These are phyloP conservation scores for Clarias laeviceps DNA, from an alignment of 2,797 vertebrate species.

Conservation along the genomic window DNA sequence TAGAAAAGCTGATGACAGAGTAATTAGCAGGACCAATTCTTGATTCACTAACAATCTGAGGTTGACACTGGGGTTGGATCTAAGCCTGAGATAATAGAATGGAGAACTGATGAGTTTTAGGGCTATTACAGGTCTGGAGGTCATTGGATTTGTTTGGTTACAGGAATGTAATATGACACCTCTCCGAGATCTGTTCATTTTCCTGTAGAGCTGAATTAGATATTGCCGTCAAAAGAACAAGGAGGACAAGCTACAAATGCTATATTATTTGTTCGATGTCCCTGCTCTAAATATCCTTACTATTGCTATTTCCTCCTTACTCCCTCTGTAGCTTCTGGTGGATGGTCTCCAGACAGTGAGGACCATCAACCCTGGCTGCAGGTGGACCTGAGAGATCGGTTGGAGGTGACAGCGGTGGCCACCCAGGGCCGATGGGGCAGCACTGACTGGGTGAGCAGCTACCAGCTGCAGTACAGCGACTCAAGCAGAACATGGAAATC, in stretches of 20 bases:
- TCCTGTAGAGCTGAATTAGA: conserved; percentile 31
- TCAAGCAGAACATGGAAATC: conserved; percentile 81
- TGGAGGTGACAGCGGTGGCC: conserved; percentile 79
- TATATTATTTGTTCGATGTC: background rate
- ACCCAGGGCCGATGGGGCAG: conserved; percentile 81
- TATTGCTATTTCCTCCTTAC: background rate
- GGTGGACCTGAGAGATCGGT: conserved; percentile 79
- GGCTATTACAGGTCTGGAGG: background rate
- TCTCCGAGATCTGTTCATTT: conserved; percentile 24
- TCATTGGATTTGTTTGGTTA: conserved; percentile 2
- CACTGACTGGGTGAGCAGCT: conserved; percentile 82
- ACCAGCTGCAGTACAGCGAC: conserved; percentile 82
- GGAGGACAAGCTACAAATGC: conserved; percentile 20
- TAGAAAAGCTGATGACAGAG: background rate
- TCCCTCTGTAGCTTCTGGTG: conserved; percentile 73
- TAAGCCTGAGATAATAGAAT: background rate
- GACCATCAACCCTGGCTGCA: conserved; percentile 81
- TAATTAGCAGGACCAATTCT: background rate
- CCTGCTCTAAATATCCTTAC: background rate
- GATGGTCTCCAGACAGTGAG: conserved; percentile 79
- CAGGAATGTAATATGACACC: conserved; percentile 34
- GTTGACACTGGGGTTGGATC: background rate
- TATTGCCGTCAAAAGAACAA: conserved; percentile 9
- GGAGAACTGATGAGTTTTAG: background rate
- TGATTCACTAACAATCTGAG: background rate